Evolutionary conservation across 2,888 invertebrate species (phyloP).

Genomic region (Alloplasta piceator): DNA sequence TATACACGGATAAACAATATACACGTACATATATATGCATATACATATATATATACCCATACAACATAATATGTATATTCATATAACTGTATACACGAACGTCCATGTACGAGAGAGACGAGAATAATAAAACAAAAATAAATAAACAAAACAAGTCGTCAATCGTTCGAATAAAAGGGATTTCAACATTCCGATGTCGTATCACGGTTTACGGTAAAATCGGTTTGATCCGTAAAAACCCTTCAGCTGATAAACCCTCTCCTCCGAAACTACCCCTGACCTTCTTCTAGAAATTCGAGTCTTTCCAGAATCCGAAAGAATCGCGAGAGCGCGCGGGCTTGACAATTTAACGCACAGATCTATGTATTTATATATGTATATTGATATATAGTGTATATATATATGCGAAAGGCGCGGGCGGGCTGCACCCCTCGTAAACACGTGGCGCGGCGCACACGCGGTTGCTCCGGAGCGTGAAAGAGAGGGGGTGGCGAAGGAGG

Average conservation of each 20-base stretch:
- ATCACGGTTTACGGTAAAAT: too few species aligned
- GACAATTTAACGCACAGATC: too few species aligned
- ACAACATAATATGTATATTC: slow-evolving; percentile 18
- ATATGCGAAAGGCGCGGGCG: slow-evolving; percentile 38
- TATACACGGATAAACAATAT: slow-evolving; percentile 37
- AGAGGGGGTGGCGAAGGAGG: slow-evolving; percentile 59
- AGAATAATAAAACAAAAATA: slow-evolving; percentile 16
- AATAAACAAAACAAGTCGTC: slow-evolving; percentile 6
- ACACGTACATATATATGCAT: neutral
- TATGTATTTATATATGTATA: too few species aligned
- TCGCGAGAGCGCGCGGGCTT: slow-evolving; percentile 40
- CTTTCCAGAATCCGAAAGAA: slow-evolving; percentile 52
- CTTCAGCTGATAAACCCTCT: slow-evolving; percentile 16
- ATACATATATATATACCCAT: neutral
- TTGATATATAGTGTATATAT: slow-evolving; percentile 11
- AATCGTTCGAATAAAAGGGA: neutral
- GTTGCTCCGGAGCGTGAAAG: slow-evolving; percentile 60
- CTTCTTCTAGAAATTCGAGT: slow-evolving; percentile 33
- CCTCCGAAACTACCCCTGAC: slow-evolving; percentile 42
- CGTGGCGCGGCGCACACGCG: slow-evolving; percentile 78
- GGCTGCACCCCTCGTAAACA: slow-evolving; percentile 71
- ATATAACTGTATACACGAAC: too few species aligned
- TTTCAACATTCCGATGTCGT: too few species aligned
- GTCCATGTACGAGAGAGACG: too few species aligned
- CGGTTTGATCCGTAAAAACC: too few species aligned